Evolutionary conservation across 1,140 invertebrate species (phyloP), one percentile per base, ranked within the genome.

Genomic region (Megalopta genalis): DNA sequence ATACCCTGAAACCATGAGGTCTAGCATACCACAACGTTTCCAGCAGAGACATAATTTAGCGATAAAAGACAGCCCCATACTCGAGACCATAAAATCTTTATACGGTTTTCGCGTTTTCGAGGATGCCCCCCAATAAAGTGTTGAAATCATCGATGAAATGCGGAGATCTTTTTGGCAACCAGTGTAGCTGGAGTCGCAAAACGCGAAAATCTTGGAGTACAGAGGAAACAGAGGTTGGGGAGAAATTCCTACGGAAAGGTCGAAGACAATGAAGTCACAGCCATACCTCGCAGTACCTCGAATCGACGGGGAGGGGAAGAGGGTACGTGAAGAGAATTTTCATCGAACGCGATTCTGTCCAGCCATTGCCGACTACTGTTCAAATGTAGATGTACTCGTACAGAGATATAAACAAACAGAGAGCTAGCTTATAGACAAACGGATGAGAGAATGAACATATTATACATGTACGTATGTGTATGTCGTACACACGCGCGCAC

Each of bases 301-400:
- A 62, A 67, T 18, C 71, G 46, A 65, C 25, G 12, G 32, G 42
- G 54, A 16, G 37, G 42, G 42, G 54, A 25, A 62, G 46, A 16
- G 73, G 73, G 59, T 59, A 52, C 39, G 27, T 27, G 9, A 74
- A 65, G 27, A 39, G 37, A 81, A 76, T 73, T 74, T 67, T 82
- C 75, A 82, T 86, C 80, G 79, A 83, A 80, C 65, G 76, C 81
- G 78, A 81, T 80, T 90, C 85, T 90, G 88, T 91, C 90, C 91
- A 92, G 88, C 88, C 89, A 87, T 90, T 90, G 87, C 88, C 89
- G 88, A 89, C 91, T 92, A 91, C 84, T 90, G 90, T 92, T 92
- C 90, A 90, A 89, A 87, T 87, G 87, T 90, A 90, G 77, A 87
- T 89, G 86, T 88, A 90, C 84, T 84, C 72, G 62, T 59, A 57